Percentiles rank a stretch among this genome's conserved stretches.
phyloP scores from a whole-genome alignment of 2,113 vertebrate species.

The Tretioscincus oriximinensis region DNA sequence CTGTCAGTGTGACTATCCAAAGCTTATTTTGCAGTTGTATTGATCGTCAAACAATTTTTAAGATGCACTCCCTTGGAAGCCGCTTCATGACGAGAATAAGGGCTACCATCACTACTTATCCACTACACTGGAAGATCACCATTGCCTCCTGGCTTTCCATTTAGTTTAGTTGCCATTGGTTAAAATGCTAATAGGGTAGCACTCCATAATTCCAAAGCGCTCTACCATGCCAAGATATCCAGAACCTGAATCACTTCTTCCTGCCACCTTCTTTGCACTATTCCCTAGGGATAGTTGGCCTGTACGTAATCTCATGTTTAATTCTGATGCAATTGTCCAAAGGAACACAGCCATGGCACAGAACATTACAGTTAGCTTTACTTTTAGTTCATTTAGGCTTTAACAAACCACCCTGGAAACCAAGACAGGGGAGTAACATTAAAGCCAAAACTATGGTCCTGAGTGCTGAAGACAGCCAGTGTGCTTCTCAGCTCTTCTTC shows the following conservation, averaged over 20 bases:
- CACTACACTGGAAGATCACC: neutral
- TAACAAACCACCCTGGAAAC: no score
- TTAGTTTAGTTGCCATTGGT: neutral
- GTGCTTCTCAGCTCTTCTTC: slow-evolving; percentile 15
- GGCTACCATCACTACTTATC: neutral
- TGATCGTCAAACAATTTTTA: neutral
- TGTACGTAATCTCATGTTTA: no score
- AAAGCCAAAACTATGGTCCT: neutral
- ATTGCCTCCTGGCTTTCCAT: neutral
- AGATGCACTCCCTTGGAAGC: neutral
- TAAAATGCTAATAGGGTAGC: neutral
- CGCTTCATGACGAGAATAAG: neutral
- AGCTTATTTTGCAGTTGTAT: neutral
- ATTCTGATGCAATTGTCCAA: no score
- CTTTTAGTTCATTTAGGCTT: no score
- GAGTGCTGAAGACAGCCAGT: neutral
- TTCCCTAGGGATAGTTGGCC: no score
- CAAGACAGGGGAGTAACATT: neutral
- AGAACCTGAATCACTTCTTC: no score
- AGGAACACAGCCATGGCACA: no score
- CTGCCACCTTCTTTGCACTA: no score
- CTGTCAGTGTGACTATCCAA: neutral
- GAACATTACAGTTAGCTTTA: no score
- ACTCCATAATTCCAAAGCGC: no score
- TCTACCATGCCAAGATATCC: no score